phyloP scores from a whole-genome alignment of 1,140 invertebrate genomes.

The Rhagoletis pomonella region DNA sequence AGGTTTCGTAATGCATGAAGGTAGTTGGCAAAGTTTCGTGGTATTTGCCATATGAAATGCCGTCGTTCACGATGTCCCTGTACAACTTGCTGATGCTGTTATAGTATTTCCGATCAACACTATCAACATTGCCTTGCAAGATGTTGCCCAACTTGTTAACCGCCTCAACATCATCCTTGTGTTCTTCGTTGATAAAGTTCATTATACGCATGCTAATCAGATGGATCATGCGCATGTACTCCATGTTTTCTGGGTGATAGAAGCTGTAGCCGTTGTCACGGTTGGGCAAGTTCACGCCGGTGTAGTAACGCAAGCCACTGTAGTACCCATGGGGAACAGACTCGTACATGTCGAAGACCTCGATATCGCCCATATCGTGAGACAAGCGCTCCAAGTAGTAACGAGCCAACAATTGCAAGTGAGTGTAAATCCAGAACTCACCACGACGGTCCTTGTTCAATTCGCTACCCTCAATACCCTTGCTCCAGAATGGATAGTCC shows the following conservation, averaged over 20 bases:
- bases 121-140: conserved; percentile 76
- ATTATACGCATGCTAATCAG: conserved; percentile 78
- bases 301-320: conserved; percentile 78
- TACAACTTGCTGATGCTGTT: conserved; percentile 73
- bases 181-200: conserved; percentile 78
- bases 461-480: conserved; percentile 72
- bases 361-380: conserved; percentile 79
- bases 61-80: conserved; percentile 74
- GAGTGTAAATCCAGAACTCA: conserved; percentile 78
- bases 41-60: conserved; percentile 64
- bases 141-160: conserved; percentile 77
- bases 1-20: conserved; percentile 77
- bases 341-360: conserved; percentile 77
- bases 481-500: conserved; percentile 76
- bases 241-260: conserved; percentile 75
- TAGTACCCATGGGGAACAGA: conserved; percentile 77
- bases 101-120: conserved; percentile 75
- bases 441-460: conserved; percentile 77
- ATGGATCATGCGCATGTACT: conserved; percentile 72
- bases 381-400: conserved; percentile 81
- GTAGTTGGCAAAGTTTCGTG: conserved; percentile 75
- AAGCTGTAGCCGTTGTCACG: conserved; percentile 77
- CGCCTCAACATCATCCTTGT: conserved; percentile 75
- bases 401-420: conserved; percentile 79
- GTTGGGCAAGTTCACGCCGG: conserved; percentile 79